Evolutionary conservation across 2,888 invertebrate genomes (phyloP).

Genomic region (Stenichneumon culpator): DNA sequence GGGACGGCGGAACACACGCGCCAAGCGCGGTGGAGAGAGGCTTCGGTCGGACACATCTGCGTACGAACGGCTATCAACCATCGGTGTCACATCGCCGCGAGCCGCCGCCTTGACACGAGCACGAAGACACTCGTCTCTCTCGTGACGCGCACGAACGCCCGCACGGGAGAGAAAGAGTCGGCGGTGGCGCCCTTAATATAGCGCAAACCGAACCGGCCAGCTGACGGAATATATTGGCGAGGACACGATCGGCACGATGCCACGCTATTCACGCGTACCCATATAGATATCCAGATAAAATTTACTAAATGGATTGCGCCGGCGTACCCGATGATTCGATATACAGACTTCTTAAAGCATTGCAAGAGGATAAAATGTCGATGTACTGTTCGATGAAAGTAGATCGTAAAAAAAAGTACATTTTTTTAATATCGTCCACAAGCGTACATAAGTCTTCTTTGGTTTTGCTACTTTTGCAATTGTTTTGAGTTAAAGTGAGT

Average conservation of each 20-base stretch:
- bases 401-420: not conserved
- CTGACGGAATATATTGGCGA: slow-evolving; percentile 3
- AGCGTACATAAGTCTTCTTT: no score
- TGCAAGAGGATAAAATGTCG: not conserved
- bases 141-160: not conserved
- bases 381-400: not conserved
- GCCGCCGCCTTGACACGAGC: slow-evolving; percentile 1
- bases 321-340: not conserved
- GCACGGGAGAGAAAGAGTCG: slow-evolving; percentile 15
- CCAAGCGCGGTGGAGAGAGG: not conserved
- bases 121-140: not conserved
- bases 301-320: not conserved
- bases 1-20: slow-evolving; percentile 4
- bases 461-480: not conserved
- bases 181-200: not conserved
- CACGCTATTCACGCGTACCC: not conserved
- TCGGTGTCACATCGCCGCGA: slow-evolving; percentile 4
- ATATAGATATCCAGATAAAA: not conserved
- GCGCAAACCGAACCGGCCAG: not conserved
- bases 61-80: slow-evolving; percentile 5
- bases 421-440: not conserved
- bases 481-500: not conserved
- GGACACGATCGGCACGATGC: not conserved
- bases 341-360: not conserved
- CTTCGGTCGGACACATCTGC: slow-evolving; percentile 1